Base-by-base conservation (phyloP, 2,888 invertebrate species). In the Plagodis dolabraria region DNA sequence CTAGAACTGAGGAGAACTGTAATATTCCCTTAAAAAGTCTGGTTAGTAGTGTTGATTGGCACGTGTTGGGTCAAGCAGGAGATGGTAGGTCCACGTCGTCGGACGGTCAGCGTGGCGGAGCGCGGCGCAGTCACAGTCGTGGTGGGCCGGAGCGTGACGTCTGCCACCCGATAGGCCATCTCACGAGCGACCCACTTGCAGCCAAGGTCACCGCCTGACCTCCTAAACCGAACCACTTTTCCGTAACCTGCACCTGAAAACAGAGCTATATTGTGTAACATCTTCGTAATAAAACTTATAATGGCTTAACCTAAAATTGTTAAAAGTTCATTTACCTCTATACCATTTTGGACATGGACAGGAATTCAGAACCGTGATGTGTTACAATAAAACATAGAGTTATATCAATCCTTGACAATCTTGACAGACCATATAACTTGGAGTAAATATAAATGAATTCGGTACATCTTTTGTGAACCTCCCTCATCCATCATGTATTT, bases 111-210 rank as follows among this genome's bases (percentile, higher is more conserved):
- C 63, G 44, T 7, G 50, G 44, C 55, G 60, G 51, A 59, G 64
- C 62, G 42, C 12, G 50, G 42, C 52, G 57, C 9, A 12, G 52
- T 22, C 47, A 34, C n/a, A 47, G 52, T 38, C 45, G 72, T 71
- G 79, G 82, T 77, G 79, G 85, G 76, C 76, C 81, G 72, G 80
- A 85, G 89, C 91, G 91, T 92, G 90, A 92, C 91, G 92, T 84
- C 89, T 89, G 87, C 91, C 88, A 90, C 82, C 87, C 87, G 89
- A 91, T 90, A 91, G 89, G 85, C 86, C 87, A 89, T 88, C 92
- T 91, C 89, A 92, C 92, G 91, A 92, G 77, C 87, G 92, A 85
- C 92, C 89, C 75, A 89, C 90, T 91, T 90, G 71, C 78, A 76
- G 67, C 77, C 92, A 92, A 92, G 92, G 92, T 92, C 90, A 90